Percentiles rank a stretch among this genome's conserved stretches.
Evolutionary conservation across 1,140 invertebrate genomes (phyloP).

Genomic region (Onthophagus taurus): DNA sequence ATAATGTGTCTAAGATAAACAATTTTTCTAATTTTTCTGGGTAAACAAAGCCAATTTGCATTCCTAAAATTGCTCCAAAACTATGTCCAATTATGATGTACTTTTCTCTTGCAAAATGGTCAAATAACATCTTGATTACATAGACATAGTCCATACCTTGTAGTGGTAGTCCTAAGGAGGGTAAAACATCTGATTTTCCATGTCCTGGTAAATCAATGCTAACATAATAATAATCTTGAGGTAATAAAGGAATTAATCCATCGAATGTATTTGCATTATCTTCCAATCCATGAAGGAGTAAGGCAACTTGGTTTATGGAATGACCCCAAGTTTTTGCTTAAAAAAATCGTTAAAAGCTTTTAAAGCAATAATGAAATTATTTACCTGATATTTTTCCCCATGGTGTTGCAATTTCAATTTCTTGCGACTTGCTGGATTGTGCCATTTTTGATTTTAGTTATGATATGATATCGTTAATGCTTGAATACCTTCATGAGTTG

Average conservation of each 20-base stretch:
- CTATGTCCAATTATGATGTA: slow-evolving; percentile 10
- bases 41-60: slow-evolving; percentile 4
- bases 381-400: slow-evolving; percentile 68
- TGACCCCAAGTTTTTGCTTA: slow-evolving; percentile 56
- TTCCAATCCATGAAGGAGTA: slow-evolving; percentile 53
- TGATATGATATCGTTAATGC: too few species aligned
- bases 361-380: slow-evolving; percentile 7
- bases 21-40: slow-evolving; percentile 9
- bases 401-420: slow-evolving; percentile 65
- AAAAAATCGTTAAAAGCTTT: slow-evolving; percentile 9
- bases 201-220: slow-evolving; percentile 61
- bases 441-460: too few species aligned
- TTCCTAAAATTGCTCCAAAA: slow-evolving; percentile 5
- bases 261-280: slow-evolving; percentile 62
- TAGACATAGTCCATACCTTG: slow-evolving; percentile 7
- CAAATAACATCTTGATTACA: slow-evolving; percentile 1
- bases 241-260: slow-evolving; percentile 48
- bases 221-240: slow-evolving; percentile 48
- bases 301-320: slow-evolving; percentile 39
- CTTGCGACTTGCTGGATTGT: slow-evolving; percentile 41
- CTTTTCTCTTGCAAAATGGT: slow-evolving; percentile 9
- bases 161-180: slow-evolving; percentile 19
- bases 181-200: slow-evolving; percentile 54
- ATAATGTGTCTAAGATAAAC: slow-evolving; percentile 5
- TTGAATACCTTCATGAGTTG: too few species aligned